Conservation (phyloP, 2,888 invertebrate genomes). For the Sipunculus nudus region DNA sequence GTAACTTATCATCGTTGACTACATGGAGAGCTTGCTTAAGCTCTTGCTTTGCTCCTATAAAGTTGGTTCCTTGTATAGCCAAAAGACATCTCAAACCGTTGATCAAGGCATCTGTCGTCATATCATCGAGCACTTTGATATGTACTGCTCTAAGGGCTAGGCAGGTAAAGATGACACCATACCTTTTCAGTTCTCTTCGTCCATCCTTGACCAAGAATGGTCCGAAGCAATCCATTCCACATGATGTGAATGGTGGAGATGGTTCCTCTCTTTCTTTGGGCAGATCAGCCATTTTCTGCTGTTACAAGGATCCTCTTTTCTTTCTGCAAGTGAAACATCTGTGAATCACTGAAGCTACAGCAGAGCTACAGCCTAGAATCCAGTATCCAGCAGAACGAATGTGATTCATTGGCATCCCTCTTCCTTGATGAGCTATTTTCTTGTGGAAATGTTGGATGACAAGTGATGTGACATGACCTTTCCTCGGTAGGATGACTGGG, state of each 20-base stretch:
- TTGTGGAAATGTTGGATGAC: background rate
- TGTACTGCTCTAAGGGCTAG: constrained; percentile 42
- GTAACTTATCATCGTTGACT: constrained; percentile 5
- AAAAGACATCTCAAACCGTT: constrained; percentile 37
- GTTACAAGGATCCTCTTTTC: background rate
- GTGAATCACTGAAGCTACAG: constrained; percentile 2
- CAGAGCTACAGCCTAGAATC: constrained; percentile 1
- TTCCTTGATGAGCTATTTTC: background rate
- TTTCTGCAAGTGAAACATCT: constrained; percentile 22
- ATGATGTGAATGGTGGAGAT: constrained; percentile 40
- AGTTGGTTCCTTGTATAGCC: constrained; percentile 46
- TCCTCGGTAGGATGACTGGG: background rate
- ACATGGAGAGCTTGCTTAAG: constrained; percentile 16
- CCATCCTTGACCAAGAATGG: constrained; percentile 43
- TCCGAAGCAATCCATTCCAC: constrained; percentile 47
- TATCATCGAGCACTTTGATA: constrained; percentile 41
- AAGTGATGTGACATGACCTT: background rate
- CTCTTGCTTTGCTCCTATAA: constrained; percentile 42
- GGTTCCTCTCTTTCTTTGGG: constrained; percentile 37
- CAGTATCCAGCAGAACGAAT: constrained; percentile 30
- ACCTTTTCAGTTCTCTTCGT: constrained; percentile 42
- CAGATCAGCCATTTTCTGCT: constrained; percentile 37
- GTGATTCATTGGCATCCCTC: constrained; percentile 31
- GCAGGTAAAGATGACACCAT: constrained; percentile 45
- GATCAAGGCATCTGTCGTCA: constrained; percentile 45